phyloP scores from a whole-genome alignment of 1,140 invertebrate genomes.

The Caenorhabditis brenneri region DNA sequence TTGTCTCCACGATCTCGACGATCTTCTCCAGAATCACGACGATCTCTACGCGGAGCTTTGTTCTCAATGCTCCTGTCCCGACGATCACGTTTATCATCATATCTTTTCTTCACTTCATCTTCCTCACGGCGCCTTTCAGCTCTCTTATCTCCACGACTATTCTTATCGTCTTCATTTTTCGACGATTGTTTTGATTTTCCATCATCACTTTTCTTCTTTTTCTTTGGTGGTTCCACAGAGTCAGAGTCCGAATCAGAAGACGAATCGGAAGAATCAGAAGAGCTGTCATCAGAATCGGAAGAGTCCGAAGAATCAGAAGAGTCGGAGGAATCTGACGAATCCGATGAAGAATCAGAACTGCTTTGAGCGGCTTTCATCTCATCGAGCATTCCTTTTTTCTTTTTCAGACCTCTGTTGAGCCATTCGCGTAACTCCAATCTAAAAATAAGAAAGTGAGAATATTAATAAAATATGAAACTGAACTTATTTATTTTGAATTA shows the following conservation, averaged over 20 bases:
- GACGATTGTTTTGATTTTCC: background rate
- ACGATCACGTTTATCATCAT: background rate
- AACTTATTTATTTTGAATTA: too few species aligned
- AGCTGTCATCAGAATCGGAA: slow-evolving; percentile 16
- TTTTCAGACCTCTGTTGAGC: slow-evolving; percentile 43
- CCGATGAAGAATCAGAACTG: slow-evolving; percentile 24
- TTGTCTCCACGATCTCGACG: slow-evolving; percentile 5
- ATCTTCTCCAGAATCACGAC: background rate
- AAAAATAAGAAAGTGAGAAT: background rate
- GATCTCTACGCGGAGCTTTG: background rate
- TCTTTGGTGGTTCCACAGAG: slow-evolving; percentile 14
- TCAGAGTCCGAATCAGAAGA: background rate
- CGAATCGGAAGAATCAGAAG: background rate
- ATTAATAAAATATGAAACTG: background rate
- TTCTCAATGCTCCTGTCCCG: background rate
- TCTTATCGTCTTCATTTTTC: background rate
- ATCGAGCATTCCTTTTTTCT: slow-evolving; percentile 38
- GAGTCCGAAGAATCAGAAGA: slow-evolving; percentile 24
- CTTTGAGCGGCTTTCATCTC: slow-evolving; percentile 9
- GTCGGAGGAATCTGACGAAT: slow-evolving; percentile 42
- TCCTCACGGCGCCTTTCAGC: background rate
- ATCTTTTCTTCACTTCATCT: background rate
- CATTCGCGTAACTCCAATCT: slow-evolving; percentile 51
- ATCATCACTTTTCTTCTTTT: slow-evolving; percentile 29
- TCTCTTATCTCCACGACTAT: slow-evolving; percentile 2